Conservation (phyloP, 1,140 invertebrate species). For the Bombus confusus region DNA sequence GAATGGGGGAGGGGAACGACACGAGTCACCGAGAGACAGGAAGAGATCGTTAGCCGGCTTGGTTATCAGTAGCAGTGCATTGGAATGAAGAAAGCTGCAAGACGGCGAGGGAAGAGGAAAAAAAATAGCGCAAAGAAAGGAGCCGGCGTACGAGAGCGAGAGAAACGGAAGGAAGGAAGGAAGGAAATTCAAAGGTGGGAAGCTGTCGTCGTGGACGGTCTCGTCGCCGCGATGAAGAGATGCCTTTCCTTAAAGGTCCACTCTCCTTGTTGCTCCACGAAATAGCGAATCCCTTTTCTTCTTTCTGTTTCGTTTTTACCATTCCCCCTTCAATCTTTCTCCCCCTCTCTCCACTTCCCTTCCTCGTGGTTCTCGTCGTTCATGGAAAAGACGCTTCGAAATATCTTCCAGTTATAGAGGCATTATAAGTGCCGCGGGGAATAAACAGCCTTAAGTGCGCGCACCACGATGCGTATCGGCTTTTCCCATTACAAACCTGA, state of each 20-base stretch:
- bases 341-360: background rate
- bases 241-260: constrained; percentile 13
- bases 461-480: constrained; percentile 78
- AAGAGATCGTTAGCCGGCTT: constrained; percentile 59
- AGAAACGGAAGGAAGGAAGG: constrained; percentile 28
- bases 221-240: constrained; percentile 22
- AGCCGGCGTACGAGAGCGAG: background rate
- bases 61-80: constrained; percentile 61
- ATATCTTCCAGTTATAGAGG: constrained; percentile 69
- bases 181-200: constrained; percentile 58
- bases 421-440: constrained; percentile 75
- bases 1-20: background rate
- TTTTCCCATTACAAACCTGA: constrained; percentile 80
- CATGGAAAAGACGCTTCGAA: constrained; percentile 47
- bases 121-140: background rate
- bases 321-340: background rate
- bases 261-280: constrained; percentile 13
- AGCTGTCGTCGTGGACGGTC: constrained; percentile 39
- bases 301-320: background rate
- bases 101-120: background rate
- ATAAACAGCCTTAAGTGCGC: constrained; percentile 80
- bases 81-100: constrained; percentile 29
- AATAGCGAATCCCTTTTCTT: background rate
- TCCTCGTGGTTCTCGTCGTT: background rate
- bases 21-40: constrained; percentile 12